Base-by-base conservation (phyloP, 1,140 invertebrate genomes). In the Charaxes varanes region DNA sequence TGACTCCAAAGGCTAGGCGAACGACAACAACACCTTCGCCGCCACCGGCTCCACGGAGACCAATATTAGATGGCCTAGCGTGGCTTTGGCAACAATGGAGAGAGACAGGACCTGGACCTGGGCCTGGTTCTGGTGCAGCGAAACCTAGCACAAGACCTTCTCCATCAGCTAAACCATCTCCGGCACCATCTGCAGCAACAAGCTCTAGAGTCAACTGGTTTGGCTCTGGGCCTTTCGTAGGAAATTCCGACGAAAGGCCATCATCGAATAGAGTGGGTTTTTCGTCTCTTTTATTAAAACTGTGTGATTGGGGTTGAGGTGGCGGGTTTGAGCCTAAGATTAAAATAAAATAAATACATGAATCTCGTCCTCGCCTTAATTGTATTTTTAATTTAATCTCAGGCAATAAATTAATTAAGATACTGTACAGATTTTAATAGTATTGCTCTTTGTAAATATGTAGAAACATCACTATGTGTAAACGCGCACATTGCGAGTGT, bases 1-100 rank as follows among this genome's bases (percentile, higher is more conserved):
- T 85, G 54, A 85, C 82, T 38, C 82, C 84, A 47, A 85, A 85
- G 54, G 53, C 71, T 32, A 64, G 72, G 46, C 62, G 81, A 15
- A 69, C 65, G 11, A 78, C 76, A 11, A 77, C 76, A 32, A 52
- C 65, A 16, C 62, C 72, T 5, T 70, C 69, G 8, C 69, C 71
- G 16, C 72, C 74, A 1, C 72, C 79, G 14, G 66, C 80, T 16
- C 74, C 67, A 4, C 35, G 78, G 8, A 63, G 85, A 32, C 85
- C 85, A 0, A 71, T 86, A 24, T 38, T 86, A 31, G 85, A 85
- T 28, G 84, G 84, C 2, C 45, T 86, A 10, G 71, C 79, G 10
- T 86, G 84, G 85, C 62, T 86, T 2, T 85, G 85, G 85, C 78
- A 83, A 53, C 81, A 84, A 35, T 86, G 84, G 85, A 70, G 84